phyloP scores from a whole-genome alignment of 2,797 vertebrate genomes.

The Falco novaeseelandiae region DNA sequence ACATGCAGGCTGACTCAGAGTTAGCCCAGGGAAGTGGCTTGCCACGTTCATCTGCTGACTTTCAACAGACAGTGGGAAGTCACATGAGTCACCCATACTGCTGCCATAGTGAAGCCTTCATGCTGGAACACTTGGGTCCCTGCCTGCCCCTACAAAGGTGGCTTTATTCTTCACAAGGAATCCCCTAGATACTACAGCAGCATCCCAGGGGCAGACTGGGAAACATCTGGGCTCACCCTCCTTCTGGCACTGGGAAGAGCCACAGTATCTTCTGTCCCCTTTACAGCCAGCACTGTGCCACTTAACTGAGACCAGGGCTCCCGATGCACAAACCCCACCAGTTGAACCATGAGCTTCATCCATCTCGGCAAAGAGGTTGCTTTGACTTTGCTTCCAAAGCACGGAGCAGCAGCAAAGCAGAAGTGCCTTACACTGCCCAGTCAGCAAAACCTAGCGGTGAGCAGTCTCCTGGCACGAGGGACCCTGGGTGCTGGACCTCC shows the following conservation, averaged over 20 bases:
- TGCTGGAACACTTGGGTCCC: accelerated
- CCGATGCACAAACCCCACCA: background rate
- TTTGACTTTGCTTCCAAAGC: background rate
- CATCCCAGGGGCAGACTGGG: background rate
- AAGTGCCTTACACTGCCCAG: background rate
- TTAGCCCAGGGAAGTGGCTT: background rate
- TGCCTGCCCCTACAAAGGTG: background rate
- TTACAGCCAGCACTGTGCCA: too few species aligned
- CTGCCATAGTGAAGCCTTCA: background rate
- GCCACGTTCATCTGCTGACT: background rate
- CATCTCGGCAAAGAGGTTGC: background rate
- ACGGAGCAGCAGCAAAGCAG: background rate
- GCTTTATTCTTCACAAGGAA: background rate
- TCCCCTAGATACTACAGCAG: background rate
- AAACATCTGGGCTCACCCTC: background rate
- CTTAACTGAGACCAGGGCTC: background rate
- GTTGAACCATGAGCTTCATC: background rate
- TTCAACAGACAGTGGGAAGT: background rate
- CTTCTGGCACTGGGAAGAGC: background rate
- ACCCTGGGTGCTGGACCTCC: background rate
- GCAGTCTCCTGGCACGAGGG: background rate
- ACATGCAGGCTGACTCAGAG: background rate
- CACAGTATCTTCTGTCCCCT: background rate
- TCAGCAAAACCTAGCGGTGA: background rate
- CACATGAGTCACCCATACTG: background rate